Percentiles rank a stretch among this genome's conserved stretches.
Evolutionary conservation across 2,797 vertebrate genomes (phyloP).

Genomic region (Typhlichthys subterraneus): DNA sequence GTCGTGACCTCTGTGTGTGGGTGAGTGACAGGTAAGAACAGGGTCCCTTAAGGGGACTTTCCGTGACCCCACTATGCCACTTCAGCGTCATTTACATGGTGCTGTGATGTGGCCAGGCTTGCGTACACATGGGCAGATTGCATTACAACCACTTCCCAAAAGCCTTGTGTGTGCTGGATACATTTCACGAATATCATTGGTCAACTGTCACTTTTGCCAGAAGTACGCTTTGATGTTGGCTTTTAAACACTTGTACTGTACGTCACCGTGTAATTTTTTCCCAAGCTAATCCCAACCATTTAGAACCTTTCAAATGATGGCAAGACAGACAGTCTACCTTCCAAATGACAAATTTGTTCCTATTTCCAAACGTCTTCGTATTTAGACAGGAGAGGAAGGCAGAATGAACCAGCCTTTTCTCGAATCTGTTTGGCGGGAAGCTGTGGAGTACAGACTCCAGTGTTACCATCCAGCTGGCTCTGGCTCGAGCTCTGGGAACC

Average conservation of each 20-base stretch:
- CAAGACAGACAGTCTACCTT: neutral
- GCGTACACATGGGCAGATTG: slow-evolving; percentile 59
- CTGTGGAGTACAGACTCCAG: slow-evolving; percentile 69
- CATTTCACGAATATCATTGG: slow-evolving; percentile 42
- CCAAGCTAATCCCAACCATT: slow-evolving; percentile 26
- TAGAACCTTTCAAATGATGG: slow-evolving; percentile 10
- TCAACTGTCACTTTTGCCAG: slow-evolving; percentile 56
- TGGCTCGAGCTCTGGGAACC: slow-evolving; percentile 77
- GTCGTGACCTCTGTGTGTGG: slow-evolving; percentile 57
- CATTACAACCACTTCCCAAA: slow-evolving; percentile 54
- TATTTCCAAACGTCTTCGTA: slow-evolving; percentile 46
- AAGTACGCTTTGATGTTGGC: slow-evolving; percentile 34
- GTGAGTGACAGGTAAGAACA: slow-evolving; percentile 69
- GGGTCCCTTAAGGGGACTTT: slow-evolving; percentile 75
- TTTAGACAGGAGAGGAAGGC: slow-evolving; percentile 49
- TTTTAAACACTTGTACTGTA: slow-evolving; percentile 18
- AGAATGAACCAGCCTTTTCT: slow-evolving; percentile 62
- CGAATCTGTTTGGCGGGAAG: slow-evolving; percentile 78
- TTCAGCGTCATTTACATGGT: slow-evolving; percentile 62
- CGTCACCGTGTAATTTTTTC: slow-evolving; percentile 33
- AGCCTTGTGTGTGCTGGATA: slow-evolving; percentile 34
- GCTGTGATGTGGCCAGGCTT: slow-evolving; percentile 31
- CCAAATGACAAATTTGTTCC: neutral
- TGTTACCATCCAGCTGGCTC: slow-evolving; percentile 75
- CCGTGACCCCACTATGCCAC: slow-evolving; percentile 70